These are phyloP conservation scores for Aphelinus atriplicis DNA, from an alignment of 1,140 invertebrate species.

Conservation along the genomic window DNA sequence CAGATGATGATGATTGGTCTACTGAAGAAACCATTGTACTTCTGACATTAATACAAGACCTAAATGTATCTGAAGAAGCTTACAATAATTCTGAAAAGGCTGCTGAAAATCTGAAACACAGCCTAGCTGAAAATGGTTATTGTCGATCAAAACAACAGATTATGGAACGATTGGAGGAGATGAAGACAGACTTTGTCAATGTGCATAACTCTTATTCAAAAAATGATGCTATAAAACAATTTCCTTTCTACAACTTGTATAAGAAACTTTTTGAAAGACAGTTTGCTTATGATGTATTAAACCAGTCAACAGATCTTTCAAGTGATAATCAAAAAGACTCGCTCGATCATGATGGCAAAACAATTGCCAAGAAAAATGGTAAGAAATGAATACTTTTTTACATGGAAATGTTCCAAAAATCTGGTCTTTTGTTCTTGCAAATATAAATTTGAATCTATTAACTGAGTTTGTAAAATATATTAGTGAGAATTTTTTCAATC, in stretches of 20 bases:
- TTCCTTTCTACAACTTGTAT: conserved; percentile 50
- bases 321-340: no score
- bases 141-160: conserved; percentile 44
- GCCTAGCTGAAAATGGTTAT: conserved; percentile 47
- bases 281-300: conserved; percentile 4
- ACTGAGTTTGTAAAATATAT: no score
- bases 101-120: conserved; percentile 39
- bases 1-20: conserved; percentile 45
- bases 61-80: conserved; percentile 38
- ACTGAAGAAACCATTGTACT: conserved; percentile 51
- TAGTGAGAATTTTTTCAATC: no score
- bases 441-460: no score
- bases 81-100: conserved; percentile 35
- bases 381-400: no score
- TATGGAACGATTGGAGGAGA: conserved; percentile 43
- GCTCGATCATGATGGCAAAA: no score
- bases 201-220: conserved; percentile 36
- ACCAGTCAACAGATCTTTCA: no score
- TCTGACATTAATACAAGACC: conserved; percentile 47
- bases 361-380: no score
- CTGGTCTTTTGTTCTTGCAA: background rate
- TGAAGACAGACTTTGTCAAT: conserved; percentile 44
- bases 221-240: conserved; percentile 46
- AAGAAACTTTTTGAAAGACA: conserved; percentile 43
- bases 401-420: no score